Conservation (phyloP, 2,888 invertebrate genomes). For the Orchesella flavescens region DNA sequence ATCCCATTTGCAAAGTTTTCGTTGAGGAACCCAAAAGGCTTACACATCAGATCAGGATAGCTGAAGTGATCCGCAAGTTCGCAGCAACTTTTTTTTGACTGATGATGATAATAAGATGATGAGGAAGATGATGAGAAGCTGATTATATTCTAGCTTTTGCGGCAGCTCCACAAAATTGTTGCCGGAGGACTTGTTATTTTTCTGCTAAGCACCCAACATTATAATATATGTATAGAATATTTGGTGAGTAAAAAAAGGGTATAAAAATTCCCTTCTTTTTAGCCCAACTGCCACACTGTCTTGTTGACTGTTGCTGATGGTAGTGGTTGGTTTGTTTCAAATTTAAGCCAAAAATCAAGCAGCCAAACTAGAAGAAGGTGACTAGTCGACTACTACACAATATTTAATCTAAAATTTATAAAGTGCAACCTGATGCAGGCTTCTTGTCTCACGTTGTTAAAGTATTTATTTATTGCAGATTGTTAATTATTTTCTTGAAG, state of each 20-base stretch:
- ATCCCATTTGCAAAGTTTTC: no score
- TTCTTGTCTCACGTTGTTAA: constrained; percentile 58
- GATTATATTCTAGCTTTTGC: constrained; percentile 39
- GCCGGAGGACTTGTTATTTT: constrained; percentile 47
- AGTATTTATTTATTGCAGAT: constrained; percentile 56
- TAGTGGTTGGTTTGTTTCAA: not conserved
- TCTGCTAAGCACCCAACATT: not conserved
- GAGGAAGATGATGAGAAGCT: constrained; percentile 55
- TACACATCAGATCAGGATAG: no score
- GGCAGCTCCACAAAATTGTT: constrained; percentile 38
- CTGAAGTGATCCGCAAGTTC: no score
- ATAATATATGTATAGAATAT: no score
- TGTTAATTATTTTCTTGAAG: constrained; percentile 55
- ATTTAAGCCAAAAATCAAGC: no score
- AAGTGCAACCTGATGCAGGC: constrained; percentile 49
- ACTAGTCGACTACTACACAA: no score
- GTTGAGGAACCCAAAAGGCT: no score
- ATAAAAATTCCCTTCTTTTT: no score
- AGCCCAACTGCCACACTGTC: no score
- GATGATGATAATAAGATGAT: constrained; percentile 55
- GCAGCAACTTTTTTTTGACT: constrained; percentile 34
- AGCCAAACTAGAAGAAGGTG: no score
- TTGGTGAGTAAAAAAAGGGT: no score
- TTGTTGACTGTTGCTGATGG: not conserved
- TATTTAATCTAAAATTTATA: constrained; percentile 51